Evolutionary conservation across 2,797 vertebrate species (phyloP).

Genomic region (Serranus cabrilla): DNA sequence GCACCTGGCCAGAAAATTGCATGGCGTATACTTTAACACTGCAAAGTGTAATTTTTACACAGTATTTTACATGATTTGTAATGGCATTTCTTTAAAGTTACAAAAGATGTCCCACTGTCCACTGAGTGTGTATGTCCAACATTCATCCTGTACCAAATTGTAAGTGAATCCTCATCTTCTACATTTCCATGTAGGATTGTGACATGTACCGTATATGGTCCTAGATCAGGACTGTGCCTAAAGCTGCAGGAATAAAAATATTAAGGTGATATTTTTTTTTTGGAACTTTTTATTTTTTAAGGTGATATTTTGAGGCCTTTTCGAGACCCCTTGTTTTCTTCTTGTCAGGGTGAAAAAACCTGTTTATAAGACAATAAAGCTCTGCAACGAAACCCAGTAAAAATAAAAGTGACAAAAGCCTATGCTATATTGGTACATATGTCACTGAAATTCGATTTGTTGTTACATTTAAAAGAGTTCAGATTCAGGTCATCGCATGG

Average conservation of each 20-base stretch:
- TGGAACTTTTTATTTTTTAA: no score
- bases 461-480: neutral
- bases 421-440: neutral
- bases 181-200: neutral
- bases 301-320: neutral
- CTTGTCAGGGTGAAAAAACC: neutral
- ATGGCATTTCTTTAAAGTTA: neutral
- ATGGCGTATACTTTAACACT: neutral
- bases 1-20: neutral
- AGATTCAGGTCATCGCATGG: neutral
- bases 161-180: neutral
- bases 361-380: neutral
- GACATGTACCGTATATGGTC: neutral
- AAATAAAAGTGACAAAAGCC: conserved; percentile 6
- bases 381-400: neutral
- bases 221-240: neutral
- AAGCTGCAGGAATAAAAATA: conserved; percentile 10
- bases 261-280: no score
- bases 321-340: neutral
- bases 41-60: no score
- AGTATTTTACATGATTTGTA: no score
- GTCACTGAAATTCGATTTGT: conserved; percentile 19
- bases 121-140: neutral
- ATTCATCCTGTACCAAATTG: neutral
- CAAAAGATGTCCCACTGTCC: neutral